Percentiles rank a stretch among this genome's conserved stretches.
phyloP scores from a whole-genome alignment of 2,797 vertebrate species.

The Ataeniobius toweri region DNA sequence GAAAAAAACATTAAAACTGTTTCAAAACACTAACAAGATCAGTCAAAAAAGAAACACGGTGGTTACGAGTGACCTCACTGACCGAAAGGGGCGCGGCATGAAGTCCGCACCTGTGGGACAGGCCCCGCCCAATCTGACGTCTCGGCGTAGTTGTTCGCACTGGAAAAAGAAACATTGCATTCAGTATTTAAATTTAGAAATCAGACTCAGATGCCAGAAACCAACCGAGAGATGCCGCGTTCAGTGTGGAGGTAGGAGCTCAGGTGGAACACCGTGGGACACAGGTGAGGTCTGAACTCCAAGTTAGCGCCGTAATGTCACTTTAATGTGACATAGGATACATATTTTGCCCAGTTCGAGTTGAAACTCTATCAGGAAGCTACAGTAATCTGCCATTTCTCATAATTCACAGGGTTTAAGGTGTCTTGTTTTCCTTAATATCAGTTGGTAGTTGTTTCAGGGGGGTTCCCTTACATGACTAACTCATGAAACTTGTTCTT shows the following conservation, averaged over 20 bases:
- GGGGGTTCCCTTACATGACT: not conserved
- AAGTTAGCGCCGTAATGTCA: not conserved
- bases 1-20: not conserved
- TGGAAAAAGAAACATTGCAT: not conserved
- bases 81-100: conserved; percentile 10
- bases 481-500: not conserved
- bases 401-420: not conserved
- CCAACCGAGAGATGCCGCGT: not conserved
- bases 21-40: not conserved
- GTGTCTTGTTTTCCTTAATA: not conserved
- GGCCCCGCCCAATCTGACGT: conserved; percentile 25
- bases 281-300: not conserved
- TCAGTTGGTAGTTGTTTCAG: not conserved
- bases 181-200: not conserved
- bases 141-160: not conserved
- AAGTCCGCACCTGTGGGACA: conserved; percentile 49
- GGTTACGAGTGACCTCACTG: not conserved
- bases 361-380: not conserved
- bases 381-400: not conserved
- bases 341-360: not conserved
- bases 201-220: not conserved
- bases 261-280: not conserved
- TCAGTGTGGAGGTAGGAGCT: not conserved
- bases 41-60: not conserved
- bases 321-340: not conserved